Conservation (phyloP, 2,888 invertebrate species). For the Acrobasis suavella region DNA sequence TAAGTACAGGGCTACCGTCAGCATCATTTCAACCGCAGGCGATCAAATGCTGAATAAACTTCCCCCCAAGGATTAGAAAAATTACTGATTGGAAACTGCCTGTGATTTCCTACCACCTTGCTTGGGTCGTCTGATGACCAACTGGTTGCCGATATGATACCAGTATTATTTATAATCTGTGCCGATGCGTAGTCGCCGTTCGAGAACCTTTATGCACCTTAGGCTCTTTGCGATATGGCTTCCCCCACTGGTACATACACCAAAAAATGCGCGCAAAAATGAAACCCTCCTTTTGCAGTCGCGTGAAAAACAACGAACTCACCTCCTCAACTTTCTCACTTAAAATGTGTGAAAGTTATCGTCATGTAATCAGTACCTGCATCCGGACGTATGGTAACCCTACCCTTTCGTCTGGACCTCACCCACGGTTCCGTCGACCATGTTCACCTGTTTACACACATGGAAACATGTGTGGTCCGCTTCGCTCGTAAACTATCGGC, state of each 20-base stretch:
- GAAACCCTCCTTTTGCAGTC: too few species aligned
- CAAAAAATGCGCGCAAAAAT: too few species aligned
- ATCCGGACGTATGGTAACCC: conserved; percentile 16
- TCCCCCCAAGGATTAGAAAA: not conserved
- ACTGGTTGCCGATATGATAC: too few species aligned
- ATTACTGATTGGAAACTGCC: not conserved
- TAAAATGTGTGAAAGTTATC: not conserved
- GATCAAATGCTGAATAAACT: not conserved
- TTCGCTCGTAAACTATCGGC: conserved; percentile 8
- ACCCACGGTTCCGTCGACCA: conserved; percentile 20
- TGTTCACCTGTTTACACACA: conserved; percentile 32
- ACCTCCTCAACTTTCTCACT: not conserved
- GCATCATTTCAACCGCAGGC: not conserved
- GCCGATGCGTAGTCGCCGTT: too few species aligned
- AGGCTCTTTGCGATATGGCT: too few species aligned
- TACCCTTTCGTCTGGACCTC: conserved; percentile 21
- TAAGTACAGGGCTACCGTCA: not conserved
- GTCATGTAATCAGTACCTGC: conserved; percentile 5
- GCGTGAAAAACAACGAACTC: too few species aligned
- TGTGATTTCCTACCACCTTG: too few species aligned
- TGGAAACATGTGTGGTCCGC: conserved; percentile 27
- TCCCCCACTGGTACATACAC: too few species aligned
- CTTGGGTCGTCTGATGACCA: too few species aligned
- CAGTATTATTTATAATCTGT: too few species aligned
- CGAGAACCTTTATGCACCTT: too few species aligned